Conservation (phyloP, 92 coral and sea anemone species). For the Palythoa grandiflora region DNA sequence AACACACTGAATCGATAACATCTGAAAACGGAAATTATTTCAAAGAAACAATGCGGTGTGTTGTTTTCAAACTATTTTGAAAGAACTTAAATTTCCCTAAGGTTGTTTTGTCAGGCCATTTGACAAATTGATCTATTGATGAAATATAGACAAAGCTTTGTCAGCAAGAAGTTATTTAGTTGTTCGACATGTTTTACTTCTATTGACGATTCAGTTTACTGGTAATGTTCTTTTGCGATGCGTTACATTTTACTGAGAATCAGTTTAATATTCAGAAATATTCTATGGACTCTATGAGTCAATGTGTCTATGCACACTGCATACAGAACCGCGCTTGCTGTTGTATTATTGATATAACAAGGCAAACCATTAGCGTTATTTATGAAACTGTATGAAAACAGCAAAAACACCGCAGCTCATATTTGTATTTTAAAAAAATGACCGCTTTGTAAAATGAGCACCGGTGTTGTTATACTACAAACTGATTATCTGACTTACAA, state of each 20-base stretch:
- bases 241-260: not conserved
- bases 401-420: not conserved
- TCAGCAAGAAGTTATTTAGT: not conserved
- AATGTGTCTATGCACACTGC: not conserved
- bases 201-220: too few relatives aligned
- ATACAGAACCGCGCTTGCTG: not conserved
- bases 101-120: not conserved
- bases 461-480: not conserved
- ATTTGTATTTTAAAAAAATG: not conserved
- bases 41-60: not conserved
- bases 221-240: not conserved
- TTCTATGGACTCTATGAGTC: not conserved
- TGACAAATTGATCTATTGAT: not conserved
- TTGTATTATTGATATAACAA: too few relatives aligned
- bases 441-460: not conserved
- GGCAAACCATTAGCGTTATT: not conserved
- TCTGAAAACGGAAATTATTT: not conserved
- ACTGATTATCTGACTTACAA: not conserved
- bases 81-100: not conserved
- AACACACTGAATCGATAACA: conserved; percentile 16
- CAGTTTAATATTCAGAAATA: not conserved
- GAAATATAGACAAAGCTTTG: not conserved
- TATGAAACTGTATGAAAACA: not conserved
- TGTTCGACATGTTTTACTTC: not conserved
- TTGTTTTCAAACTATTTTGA: not conserved